Conservation (phyloP, 2,797 vertebrate genomes). For the Corythornis leucogaster region DNA sequence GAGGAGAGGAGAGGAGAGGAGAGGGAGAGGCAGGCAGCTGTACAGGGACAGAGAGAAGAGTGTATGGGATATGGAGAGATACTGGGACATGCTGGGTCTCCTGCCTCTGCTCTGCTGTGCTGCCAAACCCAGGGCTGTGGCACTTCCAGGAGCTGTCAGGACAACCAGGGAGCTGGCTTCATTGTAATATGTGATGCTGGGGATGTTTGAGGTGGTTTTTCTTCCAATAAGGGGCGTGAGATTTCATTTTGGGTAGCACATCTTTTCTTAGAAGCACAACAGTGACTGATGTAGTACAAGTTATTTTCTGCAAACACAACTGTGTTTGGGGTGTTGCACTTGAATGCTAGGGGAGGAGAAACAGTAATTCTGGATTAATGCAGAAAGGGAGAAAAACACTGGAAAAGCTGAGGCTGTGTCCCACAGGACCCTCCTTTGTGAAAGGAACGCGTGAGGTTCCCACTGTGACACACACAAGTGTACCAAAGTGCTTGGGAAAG, state of each 20-base stretch:
- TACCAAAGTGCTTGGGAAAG: neutral
- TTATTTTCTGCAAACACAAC: conserved; percentile 56
- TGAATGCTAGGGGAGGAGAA: conserved; percentile 24
- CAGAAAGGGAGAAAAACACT: neutral
- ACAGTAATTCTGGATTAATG: conserved; percentile 42
- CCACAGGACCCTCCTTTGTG: neutral
- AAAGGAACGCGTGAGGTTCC: neutral
- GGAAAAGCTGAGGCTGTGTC: neutral
- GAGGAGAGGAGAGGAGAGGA: no score
- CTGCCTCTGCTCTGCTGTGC: neutral
- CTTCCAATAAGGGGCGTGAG: neutral
- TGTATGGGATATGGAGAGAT: neutral
- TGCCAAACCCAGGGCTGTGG: neutral
- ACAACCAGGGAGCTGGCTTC: neutral
- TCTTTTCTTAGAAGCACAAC: conserved; percentile 40
- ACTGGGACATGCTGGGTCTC: neutral
- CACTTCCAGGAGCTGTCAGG: neutral
- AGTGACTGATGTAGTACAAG: conserved; percentile 16
- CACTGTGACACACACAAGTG: neutral
- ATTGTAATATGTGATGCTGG: neutral
- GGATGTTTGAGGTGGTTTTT: neutral
- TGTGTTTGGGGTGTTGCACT: conserved; percentile 36
- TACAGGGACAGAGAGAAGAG: neutral
- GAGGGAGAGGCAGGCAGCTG: neutral
- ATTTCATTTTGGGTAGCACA: neutral